Conservation (phyloP, 2,888 invertebrate species). For the Neocrepidodera transversa region DNA sequence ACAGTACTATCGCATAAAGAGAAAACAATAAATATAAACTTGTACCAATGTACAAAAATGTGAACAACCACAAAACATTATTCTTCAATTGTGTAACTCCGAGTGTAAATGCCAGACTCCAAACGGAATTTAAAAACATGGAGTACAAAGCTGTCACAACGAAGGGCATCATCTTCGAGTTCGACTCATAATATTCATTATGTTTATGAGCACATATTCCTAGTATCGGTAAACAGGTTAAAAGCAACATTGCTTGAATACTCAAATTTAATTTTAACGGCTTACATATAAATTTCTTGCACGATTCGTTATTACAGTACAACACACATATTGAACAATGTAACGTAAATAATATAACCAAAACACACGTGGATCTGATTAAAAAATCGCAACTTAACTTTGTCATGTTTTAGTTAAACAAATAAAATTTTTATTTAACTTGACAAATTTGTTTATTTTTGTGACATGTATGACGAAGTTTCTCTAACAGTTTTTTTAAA, state of each 20-base stretch:
- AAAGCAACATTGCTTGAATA: conserved; percentile 27
- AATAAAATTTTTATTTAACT: no score
- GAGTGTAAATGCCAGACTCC: neutral
- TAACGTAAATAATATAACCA: conserved; percentile 1
- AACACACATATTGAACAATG: conserved; percentile 14
- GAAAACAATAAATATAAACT: neutral
- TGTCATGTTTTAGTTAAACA: neutral
- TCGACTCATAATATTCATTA: neutral
- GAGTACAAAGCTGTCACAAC: conserved; percentile 15
- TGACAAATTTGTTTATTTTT: no score
- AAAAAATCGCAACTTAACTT: neutral
- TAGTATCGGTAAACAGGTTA: conserved; percentile 21
- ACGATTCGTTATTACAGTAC: conserved; percentile 9
- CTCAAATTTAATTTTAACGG: conserved; percentile 16
- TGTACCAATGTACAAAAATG: neutral
- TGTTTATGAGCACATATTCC: neutral
- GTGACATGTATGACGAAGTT: no score
- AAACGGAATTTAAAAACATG: neutral
- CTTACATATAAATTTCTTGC: neutral
- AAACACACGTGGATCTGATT: neutral
- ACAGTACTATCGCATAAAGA: neutral
- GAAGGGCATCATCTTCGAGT: conserved; percentile 7
- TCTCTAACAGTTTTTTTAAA: no score
- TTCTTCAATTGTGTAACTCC: neutral
- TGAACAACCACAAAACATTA: neutral